Base-by-base conservation (phyloP, 2,113 vertebrate species). In the Melanocharis versteri region DNA sequence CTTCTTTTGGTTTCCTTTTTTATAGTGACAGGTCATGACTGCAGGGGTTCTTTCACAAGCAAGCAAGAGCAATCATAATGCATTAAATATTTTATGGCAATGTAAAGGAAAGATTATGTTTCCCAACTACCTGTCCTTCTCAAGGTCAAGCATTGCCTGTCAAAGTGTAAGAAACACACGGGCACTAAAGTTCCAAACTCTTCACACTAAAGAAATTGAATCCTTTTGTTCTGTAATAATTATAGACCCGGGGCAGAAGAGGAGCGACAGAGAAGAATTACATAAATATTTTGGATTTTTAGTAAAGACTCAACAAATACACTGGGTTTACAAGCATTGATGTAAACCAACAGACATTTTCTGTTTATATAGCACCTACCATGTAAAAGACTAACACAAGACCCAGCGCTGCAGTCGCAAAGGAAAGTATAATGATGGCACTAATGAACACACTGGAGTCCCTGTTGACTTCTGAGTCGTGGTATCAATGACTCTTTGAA, bases 341-440 rank as follows among this genome's bases (percentile, higher is more conserved):
- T 1, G 1, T 47, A 92, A 76, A 72, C 20, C 35, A 64, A 56
- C 8, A 83, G 57, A 60, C 37, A 78, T 66, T 62, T 85, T 71
- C n/a, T 57, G 33, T 71, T 89, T 72, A 48, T 24, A 39, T 2
- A 78, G 56, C 56, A 75, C 10, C 24, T 30, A 80, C 28, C 33
- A 77, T 0, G 0, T n/a, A 79, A 64, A 68, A 64, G 19, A 60
- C 11, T 40, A 35, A 64, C 5, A 2, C 15, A 51, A 60, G 21
- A 30, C 47, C 62, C 9, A 22, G 48, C 65, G 62, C 66, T 80
- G 53, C 62, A 65, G 66, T 16, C 45, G 13, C 16, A 44, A 56
- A 53, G 21, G 45, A 42, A 85, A 88, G n/a, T 2, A 1, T 19
- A 57, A 37, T 19, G n/a, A 50, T 30, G 31, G 15, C 40, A 66